Evolutionary conservation across 2,888 invertebrate genomes (phyloP).

Genomic region (Cryptocheilus praepositus): DNA sequence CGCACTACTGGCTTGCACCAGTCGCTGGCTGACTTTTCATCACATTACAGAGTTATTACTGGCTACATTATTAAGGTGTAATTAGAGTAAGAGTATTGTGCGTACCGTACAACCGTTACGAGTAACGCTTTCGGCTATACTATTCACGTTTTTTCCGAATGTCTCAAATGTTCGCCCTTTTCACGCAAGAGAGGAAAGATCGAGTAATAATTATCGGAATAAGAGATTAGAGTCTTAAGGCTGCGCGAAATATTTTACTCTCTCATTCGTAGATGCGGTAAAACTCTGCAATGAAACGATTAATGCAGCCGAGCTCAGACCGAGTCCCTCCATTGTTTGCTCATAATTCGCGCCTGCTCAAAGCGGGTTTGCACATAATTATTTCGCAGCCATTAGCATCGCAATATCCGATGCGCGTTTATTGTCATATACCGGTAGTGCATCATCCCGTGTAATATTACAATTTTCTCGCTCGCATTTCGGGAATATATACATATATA

Average conservation of each 20-base stretch:
- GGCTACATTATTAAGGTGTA: constrained; percentile 8
- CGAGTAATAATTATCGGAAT: not conserved
- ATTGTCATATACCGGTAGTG: too few relatives aligned
- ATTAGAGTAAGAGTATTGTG: not conserved
- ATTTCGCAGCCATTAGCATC: constrained; percentile 45
- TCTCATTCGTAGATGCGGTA: too few relatives aligned
- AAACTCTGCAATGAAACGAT: constrained; percentile 58
- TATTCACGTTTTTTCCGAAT: not conserved
- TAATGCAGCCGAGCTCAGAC: constrained; percentile 51
- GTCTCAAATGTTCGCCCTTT: not conserved
- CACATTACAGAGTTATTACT: constrained; percentile 49
- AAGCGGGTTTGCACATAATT: constrained; percentile 40
- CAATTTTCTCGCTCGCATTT: too few relatives aligned
- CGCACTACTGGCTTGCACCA: constrained; percentile 37
- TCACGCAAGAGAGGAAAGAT: not conserved
- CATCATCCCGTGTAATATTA: too few relatives aligned
- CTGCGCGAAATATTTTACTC: too few relatives aligned
- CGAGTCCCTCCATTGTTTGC: constrained; percentile 66
- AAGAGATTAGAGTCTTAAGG: not conserved
- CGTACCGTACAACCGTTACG: not conserved
- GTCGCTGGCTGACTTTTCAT: constrained; percentile 53
- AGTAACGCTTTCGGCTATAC: not conserved
- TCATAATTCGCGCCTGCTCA: constrained; percentile 56
- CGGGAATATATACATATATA: too few relatives aligned
- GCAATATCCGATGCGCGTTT: constrained; percentile 33